Evolutionary conservation across 2,888 invertebrate species (phyloP).

Genomic region (Harpagoxenus sublaevis): DNA sequence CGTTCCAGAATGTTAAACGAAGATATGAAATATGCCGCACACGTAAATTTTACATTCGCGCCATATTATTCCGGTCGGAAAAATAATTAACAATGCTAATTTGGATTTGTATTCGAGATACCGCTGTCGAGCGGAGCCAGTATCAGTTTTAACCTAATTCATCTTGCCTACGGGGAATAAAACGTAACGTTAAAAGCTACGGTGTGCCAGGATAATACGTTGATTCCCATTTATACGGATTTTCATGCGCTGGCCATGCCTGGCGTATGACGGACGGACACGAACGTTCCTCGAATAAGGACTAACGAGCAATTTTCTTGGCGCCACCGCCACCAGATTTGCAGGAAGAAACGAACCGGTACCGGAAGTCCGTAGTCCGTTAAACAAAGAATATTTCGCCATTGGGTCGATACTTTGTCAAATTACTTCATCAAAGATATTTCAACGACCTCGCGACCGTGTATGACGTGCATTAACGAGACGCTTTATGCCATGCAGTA

Average conservation of each 20-base stretch:
- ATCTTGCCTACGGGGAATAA: slow-evolving; percentile 48
- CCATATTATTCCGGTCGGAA: slow-evolving; percentile 51
- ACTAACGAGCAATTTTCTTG: slow-evolving; percentile 56
- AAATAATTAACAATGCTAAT: slow-evolving; percentile 57
- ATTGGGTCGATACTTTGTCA: slow-evolving; percentile 37
- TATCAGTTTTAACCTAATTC: slow-evolving; percentile 54
- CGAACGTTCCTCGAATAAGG: slow-evolving; percentile 46
- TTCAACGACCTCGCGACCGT: background rate
- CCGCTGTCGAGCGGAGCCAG: slow-evolving; percentile 30
- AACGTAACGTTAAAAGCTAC: slow-evolving; percentile 44
- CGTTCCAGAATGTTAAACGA: slow-evolving; percentile 41
- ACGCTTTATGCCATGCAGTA: background rate
- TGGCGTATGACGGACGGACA: slow-evolving; percentile 49
- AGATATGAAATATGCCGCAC: slow-evolving; percentile 27
- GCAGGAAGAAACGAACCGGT: slow-evolving; percentile 46
- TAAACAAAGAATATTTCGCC: slow-evolving; percentile 45
- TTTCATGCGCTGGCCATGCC: slow-evolving; percentile 41
- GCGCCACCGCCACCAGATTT: slow-evolving; percentile 35
- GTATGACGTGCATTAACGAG: slow-evolving; percentile 40
- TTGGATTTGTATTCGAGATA: slow-evolving; percentile 49
- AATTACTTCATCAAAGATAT: slow-evolving; percentile 52
- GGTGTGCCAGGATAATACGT: slow-evolving; percentile 36
- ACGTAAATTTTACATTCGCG: slow-evolving; percentile 38
- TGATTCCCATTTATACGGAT: slow-evolving; percentile 56
- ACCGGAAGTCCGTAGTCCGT: slow-evolving; percentile 48